Base-by-base conservation (phyloP, 2,888 invertebrate species). In the Pyrocoelia pectoralis region DNA sequence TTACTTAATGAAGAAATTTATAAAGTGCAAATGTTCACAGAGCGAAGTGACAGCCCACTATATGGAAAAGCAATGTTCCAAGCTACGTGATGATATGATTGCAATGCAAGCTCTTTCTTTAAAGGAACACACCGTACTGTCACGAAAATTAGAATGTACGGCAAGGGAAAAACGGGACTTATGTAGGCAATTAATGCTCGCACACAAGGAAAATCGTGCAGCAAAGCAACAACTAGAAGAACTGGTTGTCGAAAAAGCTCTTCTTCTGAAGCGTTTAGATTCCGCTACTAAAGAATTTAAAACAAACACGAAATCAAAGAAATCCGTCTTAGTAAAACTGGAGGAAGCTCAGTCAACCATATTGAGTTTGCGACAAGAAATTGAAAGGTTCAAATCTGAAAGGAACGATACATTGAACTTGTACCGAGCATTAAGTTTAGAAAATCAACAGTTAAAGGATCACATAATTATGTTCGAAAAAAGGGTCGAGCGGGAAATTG, bases 181-280 rank as follows among this genome's bases (percentile, higher is more conserved):
- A 8, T 61, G 64, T 13, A 73, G 73, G 46, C 74, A 74, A 53
- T 60, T 79, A 4, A 55, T 61, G 5, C 56, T 69, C 9, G 18
- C 71, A 1, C 73, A 76, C 8, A 79, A 78, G 55, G 79, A 80
- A 61, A 79, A 77, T 54, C 70, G 74, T 18, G 72, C 72, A 0
- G 75, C 77, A 5, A 78, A 77, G 66, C 72, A 75, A 41, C 77
- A 80, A 59, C 59, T 79, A 12, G 77, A 79, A 33, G 78, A 79
- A 53, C 58, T 79, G 13, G 56, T 76, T n/a, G 70, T 72, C 40
- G 79, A 80, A 61, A 77, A 77, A 65, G 68, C 73, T 15, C 49
- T 68, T 10, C 62, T 77, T 14, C 59, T 78, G 13, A 76, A 75
- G 54, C 69, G 76, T 29, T 50, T 80, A 51, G 79, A 80, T 56